A percentile compares a stretch with the other conserved stretches of the same genome.
Evolutionary conservation across 2,888 invertebrate species (phyloP).

Genomic region (Cryptops parisi): DNA sequence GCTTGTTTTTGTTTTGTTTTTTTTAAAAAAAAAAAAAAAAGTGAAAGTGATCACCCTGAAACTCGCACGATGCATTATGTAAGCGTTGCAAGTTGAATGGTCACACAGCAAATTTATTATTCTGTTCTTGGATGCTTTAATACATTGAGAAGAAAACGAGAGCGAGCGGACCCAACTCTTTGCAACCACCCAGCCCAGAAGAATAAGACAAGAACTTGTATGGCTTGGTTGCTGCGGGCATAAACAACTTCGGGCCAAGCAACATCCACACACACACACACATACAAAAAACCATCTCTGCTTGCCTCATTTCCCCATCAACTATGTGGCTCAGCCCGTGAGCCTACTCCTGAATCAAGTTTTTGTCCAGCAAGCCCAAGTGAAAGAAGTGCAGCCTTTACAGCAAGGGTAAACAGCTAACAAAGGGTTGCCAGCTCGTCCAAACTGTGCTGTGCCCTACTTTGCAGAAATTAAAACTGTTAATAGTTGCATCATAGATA

Average conservation of each 20-base stretch:
- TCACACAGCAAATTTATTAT: too few relatives aligned
- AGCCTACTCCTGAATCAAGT: not conserved
- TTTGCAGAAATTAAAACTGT: not conserved
- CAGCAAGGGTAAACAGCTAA: not conserved
- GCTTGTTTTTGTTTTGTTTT: too few relatives aligned
- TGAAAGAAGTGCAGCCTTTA: not conserved
- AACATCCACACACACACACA: too few relatives aligned
- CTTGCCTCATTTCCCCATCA: slow-evolving; percentile 5
- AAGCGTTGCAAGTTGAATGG: too few relatives aligned
- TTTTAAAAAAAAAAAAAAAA: too few relatives aligned
- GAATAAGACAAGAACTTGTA: slow-evolving; percentile 1
- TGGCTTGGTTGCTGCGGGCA: not conserved
- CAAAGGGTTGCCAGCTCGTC: not conserved
- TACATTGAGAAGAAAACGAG: not conserved
- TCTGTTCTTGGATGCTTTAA: too few relatives aligned
- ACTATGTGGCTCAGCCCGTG: not conserved
- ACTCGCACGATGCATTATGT: too few relatives aligned
- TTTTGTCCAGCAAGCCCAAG: not conserved
- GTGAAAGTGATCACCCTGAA: too few relatives aligned
- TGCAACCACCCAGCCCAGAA: not conserved
- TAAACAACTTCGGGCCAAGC: slow-evolving; percentile 1
- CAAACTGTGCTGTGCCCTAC: not conserved
- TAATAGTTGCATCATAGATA: too few relatives aligned
- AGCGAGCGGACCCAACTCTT: not conserved
- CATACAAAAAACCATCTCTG: not conserved